Evolutionary conservation across 2,888 invertebrate genomes (phyloP).

Genomic region (Magallana nippona): DNA sequence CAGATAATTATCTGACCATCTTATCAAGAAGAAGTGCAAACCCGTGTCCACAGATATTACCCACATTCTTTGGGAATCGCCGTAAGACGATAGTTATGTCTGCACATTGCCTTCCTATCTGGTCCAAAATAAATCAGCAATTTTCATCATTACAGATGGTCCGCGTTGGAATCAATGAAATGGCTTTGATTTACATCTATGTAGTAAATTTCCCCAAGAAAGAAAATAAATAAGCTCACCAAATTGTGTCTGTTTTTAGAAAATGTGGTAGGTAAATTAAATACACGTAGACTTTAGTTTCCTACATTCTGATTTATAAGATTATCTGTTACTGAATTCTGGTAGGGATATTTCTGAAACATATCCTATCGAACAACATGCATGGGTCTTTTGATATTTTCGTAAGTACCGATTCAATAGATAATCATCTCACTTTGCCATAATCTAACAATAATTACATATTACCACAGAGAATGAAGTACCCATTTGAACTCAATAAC

Average conservation of each 20-base stretch:
- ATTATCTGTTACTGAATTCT: not conserved
- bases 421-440: too few relatives aligned
- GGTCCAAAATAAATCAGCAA: not conserved
- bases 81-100: not conserved
- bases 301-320: not conserved
- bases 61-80: not conserved
- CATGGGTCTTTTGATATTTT: too few relatives aligned
- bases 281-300: not conserved
- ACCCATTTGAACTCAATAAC: too few relatives aligned
- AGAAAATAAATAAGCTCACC: conserved; percentile 8
- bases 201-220: conserved; percentile 12
- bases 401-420: too few relatives aligned
- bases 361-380: not conserved
- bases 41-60: not conserved
- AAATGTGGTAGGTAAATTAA: conserved; percentile 4
- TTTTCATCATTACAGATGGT: conserved; percentile 27
- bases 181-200: conserved; percentile 12
- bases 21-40: not conserved
- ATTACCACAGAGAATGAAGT: too few relatives aligned
- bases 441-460: too few relatives aligned
- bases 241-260: conserved; percentile 30
- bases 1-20: not conserved
- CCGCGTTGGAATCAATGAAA: conserved; percentile 14
- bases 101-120: conserved; percentile 20
- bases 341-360: not conserved